Percentiles rank a stretch among this genome's conserved stretches.
Conservation (phyloP, 2,113 vertebrate genomes). For the Ia io region DNA sequence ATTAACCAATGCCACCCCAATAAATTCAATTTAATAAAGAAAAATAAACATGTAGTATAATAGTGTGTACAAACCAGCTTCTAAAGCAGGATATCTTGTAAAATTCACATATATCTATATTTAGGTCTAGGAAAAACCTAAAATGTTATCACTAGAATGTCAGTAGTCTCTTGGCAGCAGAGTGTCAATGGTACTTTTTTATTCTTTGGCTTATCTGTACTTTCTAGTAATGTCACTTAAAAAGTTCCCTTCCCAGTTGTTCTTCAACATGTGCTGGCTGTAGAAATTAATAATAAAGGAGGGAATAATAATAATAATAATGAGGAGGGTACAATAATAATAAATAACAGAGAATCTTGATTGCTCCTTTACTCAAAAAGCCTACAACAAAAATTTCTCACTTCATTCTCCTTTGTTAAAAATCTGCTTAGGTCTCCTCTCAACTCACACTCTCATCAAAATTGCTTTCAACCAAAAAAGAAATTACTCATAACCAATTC, state of each 20-base stretch:
- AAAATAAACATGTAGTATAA: neutral
- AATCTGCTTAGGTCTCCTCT: neutral
- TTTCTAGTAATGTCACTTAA: neutral
- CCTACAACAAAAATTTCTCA: neutral
- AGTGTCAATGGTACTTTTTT: neutral
- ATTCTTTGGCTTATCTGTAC: neutral
- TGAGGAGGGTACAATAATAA: too few relatives aligned
- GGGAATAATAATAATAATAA: too few relatives aligned
- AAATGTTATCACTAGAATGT: neutral
- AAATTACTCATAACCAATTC: neutral
- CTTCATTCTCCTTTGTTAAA: neutral
- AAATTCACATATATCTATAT: neutral
- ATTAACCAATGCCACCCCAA: neutral
- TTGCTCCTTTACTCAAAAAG: constrained; percentile 15
- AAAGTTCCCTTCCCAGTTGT: neutral
- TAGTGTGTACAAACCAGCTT: neutral
- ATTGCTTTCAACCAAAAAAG: neutral
- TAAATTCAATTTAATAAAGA: neutral
- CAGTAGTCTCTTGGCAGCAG: neutral
- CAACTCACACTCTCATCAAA: neutral
- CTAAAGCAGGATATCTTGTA: neutral
- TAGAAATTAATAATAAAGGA: neutral
- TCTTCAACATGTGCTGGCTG: neutral
- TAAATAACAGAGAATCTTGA: neutral
- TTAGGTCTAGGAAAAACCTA: neutral